Conservation (phyloP, 2,888 invertebrate genomes). For the Scaptomyza tumidula region DNA sequence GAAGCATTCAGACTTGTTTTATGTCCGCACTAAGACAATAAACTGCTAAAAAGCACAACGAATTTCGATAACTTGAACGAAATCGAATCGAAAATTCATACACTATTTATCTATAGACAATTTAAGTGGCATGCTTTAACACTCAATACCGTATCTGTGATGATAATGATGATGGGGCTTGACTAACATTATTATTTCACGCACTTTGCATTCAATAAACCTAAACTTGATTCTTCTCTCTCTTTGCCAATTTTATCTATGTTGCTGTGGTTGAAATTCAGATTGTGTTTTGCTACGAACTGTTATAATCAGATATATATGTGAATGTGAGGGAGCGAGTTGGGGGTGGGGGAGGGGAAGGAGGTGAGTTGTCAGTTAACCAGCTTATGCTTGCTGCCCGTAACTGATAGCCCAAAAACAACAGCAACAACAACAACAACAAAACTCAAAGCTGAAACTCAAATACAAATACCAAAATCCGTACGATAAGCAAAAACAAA, state of each 20-base stretch:
- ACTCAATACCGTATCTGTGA: conserved; percentile 29
- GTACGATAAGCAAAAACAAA: conserved; percentile 16
- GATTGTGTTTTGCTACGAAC: not conserved
- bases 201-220: conserved; percentile 44
- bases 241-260: conserved; percentile 8
- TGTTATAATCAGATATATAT: conserved; percentile 33
- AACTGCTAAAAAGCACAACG: not conserved
- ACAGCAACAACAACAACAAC: not conserved
- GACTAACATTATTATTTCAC: conserved; percentile 39
- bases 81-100: conserved; percentile 4
- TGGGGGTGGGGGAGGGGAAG: not conserved
- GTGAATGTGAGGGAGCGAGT: not conserved
- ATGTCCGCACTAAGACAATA: not conserved
- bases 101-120: conserved; percentile 3
- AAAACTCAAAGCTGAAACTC: conserved; percentile 3
- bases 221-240: conserved; percentile 4
- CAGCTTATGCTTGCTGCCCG: conserved; percentile 35
- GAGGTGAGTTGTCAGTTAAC: conserved; percentile 29
- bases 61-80: not conserved
- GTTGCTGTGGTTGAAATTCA: conserved; percentile 2
- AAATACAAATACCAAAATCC: conserved; percentile 2
- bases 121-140: conserved; percentile 18
- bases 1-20: not conserved
- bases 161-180: conserved; percentile 18
- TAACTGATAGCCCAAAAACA: conserved; percentile 19